Conservation (phyloP, 2,113 vertebrate species). For the Callorhinus ursinus region DNA sequence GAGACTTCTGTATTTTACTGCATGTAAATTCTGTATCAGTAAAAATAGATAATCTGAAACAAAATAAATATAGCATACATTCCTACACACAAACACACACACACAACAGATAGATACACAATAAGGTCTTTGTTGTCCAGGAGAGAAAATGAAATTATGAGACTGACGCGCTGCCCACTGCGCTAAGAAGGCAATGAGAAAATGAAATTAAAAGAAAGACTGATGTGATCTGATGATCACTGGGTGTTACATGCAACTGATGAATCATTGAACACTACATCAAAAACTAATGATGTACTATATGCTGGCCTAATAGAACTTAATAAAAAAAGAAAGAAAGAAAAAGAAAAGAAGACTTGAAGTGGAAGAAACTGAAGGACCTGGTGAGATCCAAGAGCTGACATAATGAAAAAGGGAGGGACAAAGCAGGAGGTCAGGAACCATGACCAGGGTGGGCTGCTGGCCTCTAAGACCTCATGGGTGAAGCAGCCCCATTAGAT, state of each 20-base stretch:
- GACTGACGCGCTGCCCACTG: too few relatives aligned
- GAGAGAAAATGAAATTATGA: background rate
- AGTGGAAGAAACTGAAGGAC: background rate
- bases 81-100: background rate
- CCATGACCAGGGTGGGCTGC: background rate
- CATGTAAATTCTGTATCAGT: background rate
- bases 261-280: background rate
- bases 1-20: background rate
- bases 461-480: background rate
- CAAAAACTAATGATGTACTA: background rate
- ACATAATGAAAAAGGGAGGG: background rate
- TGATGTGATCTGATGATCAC: background rate
- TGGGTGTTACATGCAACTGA: background rate
- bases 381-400: background rate
- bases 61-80: background rate
- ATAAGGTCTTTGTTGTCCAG: background rate
- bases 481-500: background rate
- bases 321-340: background rate
- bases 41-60: conserved; percentile 27
- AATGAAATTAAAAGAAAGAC: background rate
- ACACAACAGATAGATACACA: background rate
- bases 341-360: background rate
- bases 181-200: background rate
- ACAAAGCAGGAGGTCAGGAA: background rate
- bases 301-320: background rate